A percentile compares a stretch with the other conserved stretches of the same genome.
Evolutionary conservation across 2,797 vertebrate species (phyloP).

Genomic region (Lepilemur ruficaudatus): DNA sequence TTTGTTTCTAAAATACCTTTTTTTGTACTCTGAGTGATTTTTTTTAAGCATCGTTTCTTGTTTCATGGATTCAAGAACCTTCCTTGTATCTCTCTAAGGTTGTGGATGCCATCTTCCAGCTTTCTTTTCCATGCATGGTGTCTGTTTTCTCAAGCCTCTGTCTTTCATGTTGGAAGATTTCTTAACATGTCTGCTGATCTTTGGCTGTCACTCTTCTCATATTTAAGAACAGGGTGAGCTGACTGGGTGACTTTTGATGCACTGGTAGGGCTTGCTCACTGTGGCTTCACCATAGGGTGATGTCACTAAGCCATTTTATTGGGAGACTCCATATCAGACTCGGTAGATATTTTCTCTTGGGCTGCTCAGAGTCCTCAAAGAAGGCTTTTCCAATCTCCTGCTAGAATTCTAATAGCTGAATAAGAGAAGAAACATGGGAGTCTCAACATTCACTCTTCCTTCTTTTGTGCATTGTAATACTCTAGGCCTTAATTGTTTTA

Average conservation of each 20-base stretch:
- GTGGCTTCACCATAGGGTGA: neutral
- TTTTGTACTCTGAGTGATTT: neutral
- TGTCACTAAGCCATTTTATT: neutral
- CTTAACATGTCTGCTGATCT: too few relatives aligned
- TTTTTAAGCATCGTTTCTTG: neutral
- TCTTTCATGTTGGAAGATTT: neutral
- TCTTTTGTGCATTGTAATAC: too few relatives aligned
- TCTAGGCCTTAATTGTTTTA: neutral
- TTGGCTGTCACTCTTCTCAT: neutral
- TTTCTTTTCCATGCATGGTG: neutral
- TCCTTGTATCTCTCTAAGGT: neutral
- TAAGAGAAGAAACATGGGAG: neutral
- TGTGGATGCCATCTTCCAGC: accelerated
- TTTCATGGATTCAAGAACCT: neutral
- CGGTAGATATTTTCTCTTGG: neutral
- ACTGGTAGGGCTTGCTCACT: neutral
- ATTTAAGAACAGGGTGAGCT: neutral
- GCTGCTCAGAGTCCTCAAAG: neutral
- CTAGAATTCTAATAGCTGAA: neutral
- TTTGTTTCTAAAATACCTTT: neutral
- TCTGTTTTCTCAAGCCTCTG: neutral
- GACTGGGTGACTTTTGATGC: too few relatives aligned
- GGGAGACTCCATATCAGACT: neutral
- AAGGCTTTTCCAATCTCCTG: neutral
- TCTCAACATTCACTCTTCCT: neutral